Conservation (phyloP, 2,797 vertebrate genomes). For the Coluber constrictor region DNA sequence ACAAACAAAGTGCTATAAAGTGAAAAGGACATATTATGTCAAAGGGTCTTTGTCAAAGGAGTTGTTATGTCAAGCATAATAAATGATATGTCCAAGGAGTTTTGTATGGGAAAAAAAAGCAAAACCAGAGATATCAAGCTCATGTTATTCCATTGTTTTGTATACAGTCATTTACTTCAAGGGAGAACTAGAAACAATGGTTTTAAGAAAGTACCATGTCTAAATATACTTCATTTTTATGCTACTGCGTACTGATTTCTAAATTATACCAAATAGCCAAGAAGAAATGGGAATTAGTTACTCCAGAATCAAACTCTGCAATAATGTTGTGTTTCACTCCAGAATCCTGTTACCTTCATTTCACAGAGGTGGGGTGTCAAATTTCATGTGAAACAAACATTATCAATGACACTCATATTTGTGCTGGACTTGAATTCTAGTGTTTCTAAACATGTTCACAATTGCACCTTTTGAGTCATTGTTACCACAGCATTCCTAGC, state of each 20-base stretch:
- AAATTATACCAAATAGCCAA: background rate
- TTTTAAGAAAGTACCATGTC: background rate
- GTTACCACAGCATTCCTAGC: background rate
- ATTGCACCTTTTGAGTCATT: background rate
- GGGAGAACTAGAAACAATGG: background rate
- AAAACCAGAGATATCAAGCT: background rate
- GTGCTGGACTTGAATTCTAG: background rate
- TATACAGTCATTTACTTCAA: background rate
- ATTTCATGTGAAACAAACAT: background rate
- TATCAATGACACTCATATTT: background rate
- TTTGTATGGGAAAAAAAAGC: background rate
- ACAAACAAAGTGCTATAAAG: slow-evolving; percentile 75
- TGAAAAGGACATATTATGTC: background rate
- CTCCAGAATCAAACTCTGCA: background rate
- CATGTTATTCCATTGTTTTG: background rate
- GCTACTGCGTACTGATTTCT: background rate
- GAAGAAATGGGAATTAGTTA: background rate
- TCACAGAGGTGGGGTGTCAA: background rate
- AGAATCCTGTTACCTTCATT: background rate
- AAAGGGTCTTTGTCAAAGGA: background rate
- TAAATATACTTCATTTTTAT: background rate
- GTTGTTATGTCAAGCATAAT: background rate
- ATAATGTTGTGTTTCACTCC: background rate
- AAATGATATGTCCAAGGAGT: background rate
- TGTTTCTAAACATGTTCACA: background rate